phyloP scores from a whole-genome alignment of 2,113 vertebrate genomes.

The Chrysochloris asiatica region DNA sequence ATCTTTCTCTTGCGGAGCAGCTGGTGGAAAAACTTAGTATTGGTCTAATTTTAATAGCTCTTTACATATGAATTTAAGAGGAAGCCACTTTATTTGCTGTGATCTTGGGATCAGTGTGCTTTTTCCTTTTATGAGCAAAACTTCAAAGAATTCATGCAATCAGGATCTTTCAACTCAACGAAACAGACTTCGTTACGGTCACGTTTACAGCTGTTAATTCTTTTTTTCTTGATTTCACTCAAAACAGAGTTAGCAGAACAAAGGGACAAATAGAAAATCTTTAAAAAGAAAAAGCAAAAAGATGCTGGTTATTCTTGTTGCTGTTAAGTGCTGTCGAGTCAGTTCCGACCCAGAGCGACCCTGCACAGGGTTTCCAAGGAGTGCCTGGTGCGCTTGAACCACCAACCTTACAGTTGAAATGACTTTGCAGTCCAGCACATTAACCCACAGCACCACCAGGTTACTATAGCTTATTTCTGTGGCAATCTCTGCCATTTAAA shows the following conservation, averaged over 20 bases:
- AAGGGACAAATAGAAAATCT: background rate
- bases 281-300: conserved; percentile 9
- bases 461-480: background rate
- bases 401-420: too few species aligned
- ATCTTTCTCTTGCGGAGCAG: too few species aligned
- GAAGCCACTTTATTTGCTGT: background rate
- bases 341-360: too few species aligned
- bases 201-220: background rate
- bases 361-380: too few species aligned
- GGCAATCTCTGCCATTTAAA: background rate
- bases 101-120: background rate
- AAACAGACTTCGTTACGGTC: background rate
- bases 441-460: too few species aligned
- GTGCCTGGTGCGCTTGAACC: too few species aligned
- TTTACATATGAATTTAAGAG: background rate
- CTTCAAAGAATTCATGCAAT: background rate
- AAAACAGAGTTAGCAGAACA: background rate
- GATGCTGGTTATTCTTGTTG: background rate
- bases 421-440: too few species aligned
- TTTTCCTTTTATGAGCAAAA: background rate
- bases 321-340: too few species aligned
- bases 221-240: conserved; percentile 48
- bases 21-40: too few species aligned
- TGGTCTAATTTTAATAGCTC: background rate
- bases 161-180: background rate